These are phyloP conservation scores for Tragelaphus eurycerus DNA, from an alignment of 2,797 vertebrate genomes.

Conservation along the genomic window DNA sequence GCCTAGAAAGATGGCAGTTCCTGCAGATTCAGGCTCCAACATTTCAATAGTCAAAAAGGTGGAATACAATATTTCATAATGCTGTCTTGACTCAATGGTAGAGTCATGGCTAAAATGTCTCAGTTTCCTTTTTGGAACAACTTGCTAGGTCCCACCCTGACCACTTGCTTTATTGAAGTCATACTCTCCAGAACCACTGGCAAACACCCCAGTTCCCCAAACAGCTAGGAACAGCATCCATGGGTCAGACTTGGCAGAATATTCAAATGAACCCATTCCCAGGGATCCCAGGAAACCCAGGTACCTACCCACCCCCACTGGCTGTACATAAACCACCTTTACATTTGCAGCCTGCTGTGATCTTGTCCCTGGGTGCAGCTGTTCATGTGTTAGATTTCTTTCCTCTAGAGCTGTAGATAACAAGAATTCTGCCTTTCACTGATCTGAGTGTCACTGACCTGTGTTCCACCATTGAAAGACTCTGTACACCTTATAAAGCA, in stretches of 20 bases:
- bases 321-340: not conserved
- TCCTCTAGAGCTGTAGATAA: not conserved
- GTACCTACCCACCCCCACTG: not conserved
- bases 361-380: not conserved
- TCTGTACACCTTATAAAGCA: not conserved
- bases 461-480: not conserved
- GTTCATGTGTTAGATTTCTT: not conserved
- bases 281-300: not conserved
- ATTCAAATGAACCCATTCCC: not conserved
- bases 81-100: not conserved
- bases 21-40: not conserved
- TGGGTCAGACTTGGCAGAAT: not conserved
- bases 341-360: not conserved
- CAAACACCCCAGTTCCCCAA: not conserved
- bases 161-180: not conserved
- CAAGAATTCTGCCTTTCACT: not conserved
- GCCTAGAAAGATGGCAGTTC: not conserved
- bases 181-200: not conserved
- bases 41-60: not conserved
- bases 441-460: too few relatives aligned
- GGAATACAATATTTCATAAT: not conserved
- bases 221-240: not conserved
- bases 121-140: not conserved
- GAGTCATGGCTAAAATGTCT: not conserved
- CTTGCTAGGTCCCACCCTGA: not conserved